These are phyloP conservation scores for Hyles vespertilio DNA, from an alignment of 1,140 invertebrate genomes.

Conservation along the genomic window DNA sequence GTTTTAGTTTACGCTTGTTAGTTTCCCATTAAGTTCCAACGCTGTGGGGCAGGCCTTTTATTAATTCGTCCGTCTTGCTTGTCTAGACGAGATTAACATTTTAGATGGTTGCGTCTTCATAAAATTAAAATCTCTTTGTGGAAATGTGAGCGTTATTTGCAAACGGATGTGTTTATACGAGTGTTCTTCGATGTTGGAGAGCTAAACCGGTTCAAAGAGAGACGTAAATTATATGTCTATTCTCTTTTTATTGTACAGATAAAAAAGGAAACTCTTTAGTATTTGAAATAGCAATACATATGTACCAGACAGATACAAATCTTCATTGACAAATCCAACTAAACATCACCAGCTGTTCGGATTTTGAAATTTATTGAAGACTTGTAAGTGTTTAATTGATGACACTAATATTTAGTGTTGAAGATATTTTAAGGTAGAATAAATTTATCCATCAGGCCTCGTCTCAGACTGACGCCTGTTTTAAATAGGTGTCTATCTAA, in stretches of 20 bases:
- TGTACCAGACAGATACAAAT: constrained; percentile 47
- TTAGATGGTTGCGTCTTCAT: constrained; percentile 32
- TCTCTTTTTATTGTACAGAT: constrained; percentile 33
- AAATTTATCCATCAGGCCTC: no score
- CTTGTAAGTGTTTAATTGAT: no score
- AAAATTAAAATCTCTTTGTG: constrained; percentile 30
- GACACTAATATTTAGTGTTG: no score
- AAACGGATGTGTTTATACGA: constrained; percentile 13
- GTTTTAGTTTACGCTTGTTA: constrained; percentile 52
- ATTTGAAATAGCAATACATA: constrained; percentile 36
- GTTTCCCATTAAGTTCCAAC: constrained; percentile 38
- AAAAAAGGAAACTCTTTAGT: constrained; percentile 39
- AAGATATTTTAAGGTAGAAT: no score
- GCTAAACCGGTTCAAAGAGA: constrained; percentile 41
- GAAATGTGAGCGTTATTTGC: constrained; percentile 9
- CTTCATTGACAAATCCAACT: constrained; percentile 52
- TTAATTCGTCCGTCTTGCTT: constrained; percentile 34
- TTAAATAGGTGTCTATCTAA: no score
- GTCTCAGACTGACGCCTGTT: no score
- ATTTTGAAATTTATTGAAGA: no score
- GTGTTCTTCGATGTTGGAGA: background rate
- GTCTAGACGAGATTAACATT: constrained; percentile 26
- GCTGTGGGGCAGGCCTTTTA: constrained; percentile 29
- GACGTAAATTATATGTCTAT: constrained; percentile 40
- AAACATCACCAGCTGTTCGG: constrained; percentile 36